phyloP scores from a whole-genome alignment of 2,797 vertebrate species.

The Carapus acus region DNA sequence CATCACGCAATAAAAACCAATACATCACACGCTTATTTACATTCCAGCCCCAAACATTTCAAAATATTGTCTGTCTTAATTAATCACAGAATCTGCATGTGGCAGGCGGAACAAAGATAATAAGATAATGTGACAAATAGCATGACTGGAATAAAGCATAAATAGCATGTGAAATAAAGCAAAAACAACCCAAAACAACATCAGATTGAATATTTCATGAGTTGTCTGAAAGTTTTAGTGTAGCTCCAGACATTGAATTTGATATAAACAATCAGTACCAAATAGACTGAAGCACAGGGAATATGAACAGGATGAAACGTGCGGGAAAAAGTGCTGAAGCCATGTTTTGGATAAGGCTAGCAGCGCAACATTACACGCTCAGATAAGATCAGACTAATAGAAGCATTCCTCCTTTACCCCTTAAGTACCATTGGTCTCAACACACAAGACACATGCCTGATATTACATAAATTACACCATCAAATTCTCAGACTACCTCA shows the following conservation, averaged over 20 bases:
- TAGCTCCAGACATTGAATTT: constrained; percentile 24
- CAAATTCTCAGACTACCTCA: constrained; percentile 67
- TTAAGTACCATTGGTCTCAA: too few relatives aligned
- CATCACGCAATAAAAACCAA: constrained; percentile 71
- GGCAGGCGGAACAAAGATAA: constrained; percentile 41
- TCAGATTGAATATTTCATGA: constrained; percentile 41
- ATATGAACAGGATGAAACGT: constrained; percentile 17
- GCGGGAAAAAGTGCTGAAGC: constrained; percentile 15
- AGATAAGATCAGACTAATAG: too few relatives aligned
- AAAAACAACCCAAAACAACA: constrained; percentile 49
- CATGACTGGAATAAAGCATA: constrained; percentile 30
- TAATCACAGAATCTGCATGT: constrained; percentile 71
- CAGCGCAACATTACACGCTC: too few relatives aligned
- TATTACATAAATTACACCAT: constrained; percentile 3
- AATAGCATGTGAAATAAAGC: constrained; percentile 53
- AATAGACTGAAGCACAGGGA: constrained; percentile 14
- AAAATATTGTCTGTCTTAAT: constrained; percentile 70
- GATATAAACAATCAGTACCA: not conserved
- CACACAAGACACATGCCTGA: not conserved
- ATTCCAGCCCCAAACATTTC: constrained; percentile 66
- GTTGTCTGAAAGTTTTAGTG: constrained; percentile 23
- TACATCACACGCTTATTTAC: constrained; percentile 75
- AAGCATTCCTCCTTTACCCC: too few relatives aligned
- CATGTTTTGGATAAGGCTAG: constrained; percentile 1
- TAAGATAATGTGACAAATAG: constrained; percentile 57